phyloP scores from a whole-genome alignment of 2,113 vertebrate genomes.

The Melanerpes aurifrons region DNA sequence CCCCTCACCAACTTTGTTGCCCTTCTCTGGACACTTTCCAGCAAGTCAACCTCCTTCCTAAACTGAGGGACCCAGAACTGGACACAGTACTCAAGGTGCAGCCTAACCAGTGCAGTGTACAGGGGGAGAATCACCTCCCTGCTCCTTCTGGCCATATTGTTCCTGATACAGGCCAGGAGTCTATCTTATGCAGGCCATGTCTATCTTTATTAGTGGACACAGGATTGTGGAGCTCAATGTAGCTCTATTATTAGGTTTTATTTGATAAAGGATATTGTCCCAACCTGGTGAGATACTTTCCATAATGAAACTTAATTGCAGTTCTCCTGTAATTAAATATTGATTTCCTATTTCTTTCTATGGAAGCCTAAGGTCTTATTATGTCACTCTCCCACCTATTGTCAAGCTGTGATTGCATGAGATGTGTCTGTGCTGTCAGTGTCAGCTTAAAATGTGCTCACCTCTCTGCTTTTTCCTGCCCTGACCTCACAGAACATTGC shows the following conservation, averaged over 20 bases:
- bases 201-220: background rate
- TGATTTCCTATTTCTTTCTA: constrained; percentile 15
- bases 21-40: too few species aligned
- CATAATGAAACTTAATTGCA: background rate
- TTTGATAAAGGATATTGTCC: constrained; percentile 15
- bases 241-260: constrained; percentile 24
- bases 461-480: background rate
- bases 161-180: too few species aligned
- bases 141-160: too few species aligned
- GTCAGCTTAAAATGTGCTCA: constrained; percentile 6
- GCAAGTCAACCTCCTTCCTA: too few species aligned
- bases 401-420: constrained; percentile 8
- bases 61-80: too few species aligned
- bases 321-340: constrained; percentile 39
- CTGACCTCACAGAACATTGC: background rate
- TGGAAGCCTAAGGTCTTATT: constrained; percentile 1
- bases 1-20: too few species aligned
- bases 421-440: background rate
- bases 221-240: background rate
- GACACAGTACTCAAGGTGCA: too few species aligned
- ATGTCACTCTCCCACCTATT: background rate
- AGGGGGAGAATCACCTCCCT: too few species aligned
- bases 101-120: too few species aligned
- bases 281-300: constrained; percentile 1
- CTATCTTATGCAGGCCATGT: background rate